phyloP scores from a whole-genome alignment of 2,113 vertebrate species.

The Misgurnus mizolepis region DNA sequence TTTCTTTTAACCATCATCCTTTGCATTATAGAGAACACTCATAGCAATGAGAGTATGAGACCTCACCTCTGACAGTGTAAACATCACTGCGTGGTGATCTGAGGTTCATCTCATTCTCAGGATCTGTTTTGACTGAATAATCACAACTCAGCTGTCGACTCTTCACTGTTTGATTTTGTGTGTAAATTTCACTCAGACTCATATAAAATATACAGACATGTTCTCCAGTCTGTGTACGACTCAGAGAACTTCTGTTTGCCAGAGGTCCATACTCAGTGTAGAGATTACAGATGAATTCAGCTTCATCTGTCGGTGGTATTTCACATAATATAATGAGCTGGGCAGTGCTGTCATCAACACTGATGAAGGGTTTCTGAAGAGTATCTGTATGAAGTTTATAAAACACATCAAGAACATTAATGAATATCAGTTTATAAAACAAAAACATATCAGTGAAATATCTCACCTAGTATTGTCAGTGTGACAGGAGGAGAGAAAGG shows the following conservation, averaged over 20 bases:
- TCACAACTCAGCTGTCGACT: slow-evolving; percentile 41
- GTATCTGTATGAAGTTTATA: background rate
- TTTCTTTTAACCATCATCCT: too few relatives aligned
- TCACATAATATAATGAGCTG: background rate
- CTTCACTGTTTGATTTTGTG: background rate
- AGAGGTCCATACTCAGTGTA: slow-evolving; percentile 39
- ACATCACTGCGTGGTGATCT: slow-evolving; percentile 42
- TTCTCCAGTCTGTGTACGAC: background rate
- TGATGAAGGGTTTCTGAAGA: slow-evolving; percentile 35
- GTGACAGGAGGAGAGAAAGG: slow-evolving; percentile 25
- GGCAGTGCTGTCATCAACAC: fast-evolving
- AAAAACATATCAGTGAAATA: background rate
- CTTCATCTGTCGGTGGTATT: background rate
- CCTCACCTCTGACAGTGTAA: slow-evolving; percentile 17
- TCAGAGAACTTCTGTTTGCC: fast-evolving
- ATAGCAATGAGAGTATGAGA: too few relatives aligned
- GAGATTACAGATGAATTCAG: slow-evolving; percentile 41
- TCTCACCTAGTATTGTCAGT: slow-evolving; percentile 42
- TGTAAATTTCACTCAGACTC: background rate
- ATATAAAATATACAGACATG: background rate
- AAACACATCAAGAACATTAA: background rate
- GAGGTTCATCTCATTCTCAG: background rate
- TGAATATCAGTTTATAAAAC: fast-evolving
- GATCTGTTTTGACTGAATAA: slow-evolving; percentile 32
- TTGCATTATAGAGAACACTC: too few relatives aligned